Evolutionary conservation across 2,888 invertebrate genomes (phyloP), one percentile per base, ranked within the genome.

Genomic region (Camponotus fellah): DNA sequence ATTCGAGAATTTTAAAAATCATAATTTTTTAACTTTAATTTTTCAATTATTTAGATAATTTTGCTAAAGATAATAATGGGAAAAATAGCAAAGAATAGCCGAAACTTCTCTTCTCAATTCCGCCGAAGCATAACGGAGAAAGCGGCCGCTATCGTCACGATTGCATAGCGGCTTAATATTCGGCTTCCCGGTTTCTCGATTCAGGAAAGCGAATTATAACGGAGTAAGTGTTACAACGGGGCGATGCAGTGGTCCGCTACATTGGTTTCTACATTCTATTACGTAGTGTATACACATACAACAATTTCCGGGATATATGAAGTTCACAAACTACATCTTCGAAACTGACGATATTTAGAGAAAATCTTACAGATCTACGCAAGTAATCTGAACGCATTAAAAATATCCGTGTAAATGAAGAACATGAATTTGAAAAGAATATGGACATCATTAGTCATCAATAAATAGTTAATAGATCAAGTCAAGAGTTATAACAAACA

Each of bases 41-140:
- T 26, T 26, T 26, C 60, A 60, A 26, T 49, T 69, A 69, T 56
- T 60, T 17, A 71, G 46, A 60, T 46, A 46, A 46, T 49, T 79
- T 69, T 34, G 60, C 37, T 80, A 80, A 69, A 81, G 74, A 74
- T 81, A 74, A 74, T 81, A 75, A 66, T 37, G 37, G 34, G 10
- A n/a, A 53, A 53, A 53, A 46, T 43, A 56, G 72, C 68, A 74
- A 86, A 85, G 85, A 75, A 82, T 74, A 76, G 77, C 72, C 77
- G 68, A 87, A 88, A 90, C 87, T 90, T 89, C 84, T n/a, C 53
- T 53, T 53, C 90, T 91, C 88, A 86, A 85, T 85, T 89, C 87
- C 87, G 86, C 32, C 85, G 87, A 89, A 86, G 85, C 89, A 86
- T 86, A 87, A 90, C 86, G 87, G 88, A 88, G 89, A 90, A 90